Base-by-base conservation (phyloP, 2,888 invertebrate genomes). In the Morpho helenor region DNA sequence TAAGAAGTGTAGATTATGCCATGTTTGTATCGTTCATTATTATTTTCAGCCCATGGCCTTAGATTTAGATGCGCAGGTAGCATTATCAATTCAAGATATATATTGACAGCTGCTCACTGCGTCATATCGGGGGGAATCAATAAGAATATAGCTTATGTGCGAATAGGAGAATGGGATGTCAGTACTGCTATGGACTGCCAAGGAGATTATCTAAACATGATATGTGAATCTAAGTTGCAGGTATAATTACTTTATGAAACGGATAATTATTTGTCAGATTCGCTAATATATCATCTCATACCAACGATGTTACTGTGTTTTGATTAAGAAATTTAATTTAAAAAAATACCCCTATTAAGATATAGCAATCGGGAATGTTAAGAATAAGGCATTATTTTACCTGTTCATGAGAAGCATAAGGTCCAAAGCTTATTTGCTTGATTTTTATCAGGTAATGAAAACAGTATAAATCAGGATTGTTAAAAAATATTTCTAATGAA, bases 101-200 rank as follows among this genome's bases (percentile, higher is more conserved):
- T 89, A 31, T 72, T 88, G 42, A 87, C 88, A 0, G 87, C 87
- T 0, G 84, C 82, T 5, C 86, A 88, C 65, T 88, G 87, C 63
- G 79, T 58, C 6, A 7, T 10, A n/a, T 7, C 9, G n/a, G 45
- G 1, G 9, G n/a, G 22, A 45, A 10, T 8, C 5, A 4, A 10
- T 84, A 7, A 48, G 4, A 44, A 23, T 7, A 50, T 59, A 6
- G 45, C 39, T n/a, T 49, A 50, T 8, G 61, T 65, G 1, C 47
- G 64, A 31, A 31, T 62, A 23, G 64, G 62, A n/a, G 61, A 61
- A 7, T 59, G 52, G 41, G 54, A 61, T 22, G 2, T 61, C 2
- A 39, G 42, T 3, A 49, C 56, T 10, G n/a, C 39, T 1, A 45
- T 7, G 7, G 60, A 63, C 44, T 63, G 63, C 8, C 50, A 54